These are phyloP conservation scores for Pachyramphus minor DNA, from an alignment of 2,113 vertebrate genomes.

Conservation along the genomic window DNA sequence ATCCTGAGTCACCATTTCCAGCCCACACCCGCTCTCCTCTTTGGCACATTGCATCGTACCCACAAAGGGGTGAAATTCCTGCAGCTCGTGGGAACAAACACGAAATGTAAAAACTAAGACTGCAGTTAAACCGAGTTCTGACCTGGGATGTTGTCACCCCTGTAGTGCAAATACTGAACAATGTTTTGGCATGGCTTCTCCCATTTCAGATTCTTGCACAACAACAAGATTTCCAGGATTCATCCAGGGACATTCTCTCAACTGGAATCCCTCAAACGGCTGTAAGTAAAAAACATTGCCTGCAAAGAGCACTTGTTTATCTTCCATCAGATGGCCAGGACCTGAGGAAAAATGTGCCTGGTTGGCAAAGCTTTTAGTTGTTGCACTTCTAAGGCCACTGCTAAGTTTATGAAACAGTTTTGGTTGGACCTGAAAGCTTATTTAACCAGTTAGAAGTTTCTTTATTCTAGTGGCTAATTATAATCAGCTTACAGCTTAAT, in stretches of 20 bases:
- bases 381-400: conserved; percentile 1
- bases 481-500: neutral
- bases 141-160: neutral
- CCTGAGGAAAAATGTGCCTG: neutral
- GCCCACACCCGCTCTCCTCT: neutral
- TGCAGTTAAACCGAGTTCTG: neutral
- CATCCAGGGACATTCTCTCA: conserved; percentile 85
- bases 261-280: conserved; percentile 85
- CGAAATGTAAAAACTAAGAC: neutral
- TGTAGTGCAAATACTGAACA: neutral
- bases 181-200: neutral
- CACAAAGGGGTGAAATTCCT: neutral
- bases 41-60: neutral
- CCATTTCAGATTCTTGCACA: conserved; percentile 86
- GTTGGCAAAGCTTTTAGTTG: neutral
- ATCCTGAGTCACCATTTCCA: conserved; percentile 32
- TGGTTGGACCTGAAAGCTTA: neutral
- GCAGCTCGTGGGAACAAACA: neutral
- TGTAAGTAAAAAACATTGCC: conserved; percentile 78
- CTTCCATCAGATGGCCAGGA: neutral
- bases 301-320: conserved; percentile 25
- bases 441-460: conserved; percentile 15
- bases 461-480: neutral
- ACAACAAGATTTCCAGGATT: conserved; percentile 89
- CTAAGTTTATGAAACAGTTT: conserved; percentile 25